A percentile compares a stretch with the other conserved stretches of the same genome.
Conservation (phyloP, 2,113 vertebrate species). For the Alces alces region DNA sequence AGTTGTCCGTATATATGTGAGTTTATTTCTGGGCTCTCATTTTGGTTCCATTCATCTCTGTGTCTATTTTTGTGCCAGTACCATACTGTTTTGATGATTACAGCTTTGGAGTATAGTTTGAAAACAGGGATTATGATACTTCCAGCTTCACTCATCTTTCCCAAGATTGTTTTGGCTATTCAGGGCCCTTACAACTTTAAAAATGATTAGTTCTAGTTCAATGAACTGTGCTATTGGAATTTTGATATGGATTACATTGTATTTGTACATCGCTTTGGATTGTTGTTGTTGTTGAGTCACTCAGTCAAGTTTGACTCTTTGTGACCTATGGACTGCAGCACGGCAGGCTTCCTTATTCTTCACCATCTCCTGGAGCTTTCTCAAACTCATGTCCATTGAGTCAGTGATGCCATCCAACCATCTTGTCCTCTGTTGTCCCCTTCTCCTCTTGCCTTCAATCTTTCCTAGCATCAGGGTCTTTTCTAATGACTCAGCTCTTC, state of each 20-base stretch:
- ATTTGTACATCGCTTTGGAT: neutral
- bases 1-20: neutral
- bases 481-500: neutral
- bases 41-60: neutral
- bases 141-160: neutral
- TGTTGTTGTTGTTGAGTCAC: neutral
- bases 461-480: neutral
- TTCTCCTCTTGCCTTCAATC: neutral
- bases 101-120: neutral
- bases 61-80: neutral
- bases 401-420: neutral
- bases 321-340: neutral
- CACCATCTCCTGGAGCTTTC: neutral
- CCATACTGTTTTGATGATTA: neutral
- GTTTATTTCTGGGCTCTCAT: neutral
- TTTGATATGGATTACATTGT: neutral
- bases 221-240: neutral
- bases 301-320: neutral
- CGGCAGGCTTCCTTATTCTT: neutral
- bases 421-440: accelerated
- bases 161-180: neutral
- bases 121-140: neutral
- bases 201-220: neutral
- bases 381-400: neutral
- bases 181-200: neutral